Evolutionary conservation across 2,888 invertebrate species (phyloP).

Genomic region (Gasteruption jaculator): DNA sequence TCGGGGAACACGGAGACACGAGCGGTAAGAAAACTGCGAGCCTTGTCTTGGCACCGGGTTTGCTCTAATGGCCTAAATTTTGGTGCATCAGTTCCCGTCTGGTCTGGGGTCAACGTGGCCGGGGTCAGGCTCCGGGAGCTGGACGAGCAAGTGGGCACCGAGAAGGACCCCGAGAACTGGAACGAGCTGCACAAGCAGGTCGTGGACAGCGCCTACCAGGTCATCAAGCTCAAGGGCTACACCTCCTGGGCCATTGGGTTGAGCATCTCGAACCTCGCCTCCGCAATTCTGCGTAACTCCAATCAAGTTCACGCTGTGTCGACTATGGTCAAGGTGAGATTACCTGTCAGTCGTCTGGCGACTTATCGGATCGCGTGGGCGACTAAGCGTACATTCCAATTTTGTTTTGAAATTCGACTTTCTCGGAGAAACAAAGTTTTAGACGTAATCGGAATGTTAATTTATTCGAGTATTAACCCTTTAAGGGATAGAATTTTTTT

Average conservation of each 20-base stretch:
- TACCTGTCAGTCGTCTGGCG: too few species aligned
- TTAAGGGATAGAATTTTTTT: too few species aligned
- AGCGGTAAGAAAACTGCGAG: conserved; percentile 58
- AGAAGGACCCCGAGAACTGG: conserved; percentile 76
- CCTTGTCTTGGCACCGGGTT: background rate
- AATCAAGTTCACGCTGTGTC: conserved; percentile 75
- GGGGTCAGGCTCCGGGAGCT: conserved; percentile 80
- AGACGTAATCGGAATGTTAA: too few species aligned
- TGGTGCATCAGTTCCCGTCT: conserved; percentile 70
- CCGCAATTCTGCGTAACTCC: conserved; percentile 68
- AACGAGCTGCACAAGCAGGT: conserved; percentile 75
- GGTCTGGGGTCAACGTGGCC: conserved; percentile 91
- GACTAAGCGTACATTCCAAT: too few species aligned
- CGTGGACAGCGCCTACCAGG: conserved; percentile 80
- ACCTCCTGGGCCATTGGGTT: conserved; percentile 90
- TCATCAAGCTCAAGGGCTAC: conserved; percentile 84
- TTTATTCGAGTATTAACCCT: too few species aligned
- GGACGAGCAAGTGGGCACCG: conserved; percentile 69
- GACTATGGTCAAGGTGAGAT: conserved; percentile 70
- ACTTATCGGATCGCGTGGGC: background rate
- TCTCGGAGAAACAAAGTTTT: too few species aligned
- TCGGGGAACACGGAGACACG: conserved; percentile 91
- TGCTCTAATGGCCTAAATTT: background rate
- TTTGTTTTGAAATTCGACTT: too few species aligned
- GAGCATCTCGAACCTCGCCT: conserved; percentile 68